Conservation (phyloP, 2,797 vertebrate species). For the Petrocephalus schoutedeni region DNA sequence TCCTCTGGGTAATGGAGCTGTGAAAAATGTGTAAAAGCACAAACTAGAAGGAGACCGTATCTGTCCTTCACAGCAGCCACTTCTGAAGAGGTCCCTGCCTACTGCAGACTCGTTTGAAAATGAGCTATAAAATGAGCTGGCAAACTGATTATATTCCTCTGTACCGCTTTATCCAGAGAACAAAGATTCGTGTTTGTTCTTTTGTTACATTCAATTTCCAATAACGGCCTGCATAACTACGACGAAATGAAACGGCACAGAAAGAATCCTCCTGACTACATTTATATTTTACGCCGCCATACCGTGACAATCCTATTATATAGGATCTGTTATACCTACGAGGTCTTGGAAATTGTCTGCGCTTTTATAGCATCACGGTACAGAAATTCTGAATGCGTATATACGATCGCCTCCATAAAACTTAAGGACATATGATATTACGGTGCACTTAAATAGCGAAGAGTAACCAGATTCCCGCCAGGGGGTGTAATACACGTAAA, state of each 20-base stretch:
- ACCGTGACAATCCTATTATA: background rate
- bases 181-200: background rate
- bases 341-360: background rate
- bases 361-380: background rate
- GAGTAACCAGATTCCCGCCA: background rate
- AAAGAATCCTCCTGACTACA: background rate
- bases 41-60: background rate
- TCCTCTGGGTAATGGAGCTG: background rate
- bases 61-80: constrained; percentile 3
- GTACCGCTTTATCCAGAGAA: background rate
- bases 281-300: background rate
- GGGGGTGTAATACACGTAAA: constrained; percentile 1
- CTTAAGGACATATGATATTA: background rate
- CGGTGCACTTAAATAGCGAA: background rate
- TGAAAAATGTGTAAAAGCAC: constrained; percentile 3
- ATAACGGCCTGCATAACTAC: background rate
- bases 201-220: background rate
- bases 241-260: background rate
- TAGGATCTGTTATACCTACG: background rate
- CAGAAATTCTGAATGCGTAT: background rate
- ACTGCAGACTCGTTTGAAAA: background rate
- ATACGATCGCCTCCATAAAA: background rate
- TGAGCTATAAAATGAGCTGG: background rate
- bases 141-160: background rate
- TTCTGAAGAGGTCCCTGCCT: background rate